Conservation (phyloP, 2,113 vertebrate species). For the Pycnonotus jocosus region DNA sequence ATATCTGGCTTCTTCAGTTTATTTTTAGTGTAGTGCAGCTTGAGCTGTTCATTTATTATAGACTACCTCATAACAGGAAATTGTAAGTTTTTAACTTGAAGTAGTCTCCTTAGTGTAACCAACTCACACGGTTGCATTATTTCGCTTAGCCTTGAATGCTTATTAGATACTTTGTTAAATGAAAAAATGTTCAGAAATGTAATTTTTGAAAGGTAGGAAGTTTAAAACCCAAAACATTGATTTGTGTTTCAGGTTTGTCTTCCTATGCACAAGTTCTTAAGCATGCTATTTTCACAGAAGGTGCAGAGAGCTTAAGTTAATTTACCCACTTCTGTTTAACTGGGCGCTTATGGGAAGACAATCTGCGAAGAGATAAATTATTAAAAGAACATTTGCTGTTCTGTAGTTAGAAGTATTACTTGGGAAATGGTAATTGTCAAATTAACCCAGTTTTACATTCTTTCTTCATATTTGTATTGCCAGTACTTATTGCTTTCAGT, state of each 20-base stretch:
- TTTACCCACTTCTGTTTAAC: neutral
- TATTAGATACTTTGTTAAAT: neutral
- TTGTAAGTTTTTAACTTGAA: neutral
- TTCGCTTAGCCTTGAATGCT: neutral
- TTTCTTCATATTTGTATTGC: neutral
- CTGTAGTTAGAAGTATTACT: neutral
- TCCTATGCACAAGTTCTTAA: neutral
- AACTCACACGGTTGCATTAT: neutral
- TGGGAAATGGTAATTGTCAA: neutral
- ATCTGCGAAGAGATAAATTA: neutral
- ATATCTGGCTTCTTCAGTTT: neutral
- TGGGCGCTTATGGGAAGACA: neutral
- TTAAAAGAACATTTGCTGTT: neutral
- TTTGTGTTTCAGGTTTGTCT: neutral
- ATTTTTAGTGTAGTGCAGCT: neutral
- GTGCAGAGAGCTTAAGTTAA: neutral
- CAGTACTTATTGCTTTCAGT: slow-evolving; percentile 16
- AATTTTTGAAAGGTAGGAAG: neutral
- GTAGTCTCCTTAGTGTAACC: neutral
- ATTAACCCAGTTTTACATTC: slow-evolving; percentile 65
- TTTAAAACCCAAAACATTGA: neutral
- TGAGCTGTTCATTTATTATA: neutral
- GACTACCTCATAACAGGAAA: neutral
- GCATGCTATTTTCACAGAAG: accelerated
- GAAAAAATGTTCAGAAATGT: neutral